phyloP scores from a whole-genome alignment of 2,888 invertebrate genomes.

The Noctua pronuba region DNA sequence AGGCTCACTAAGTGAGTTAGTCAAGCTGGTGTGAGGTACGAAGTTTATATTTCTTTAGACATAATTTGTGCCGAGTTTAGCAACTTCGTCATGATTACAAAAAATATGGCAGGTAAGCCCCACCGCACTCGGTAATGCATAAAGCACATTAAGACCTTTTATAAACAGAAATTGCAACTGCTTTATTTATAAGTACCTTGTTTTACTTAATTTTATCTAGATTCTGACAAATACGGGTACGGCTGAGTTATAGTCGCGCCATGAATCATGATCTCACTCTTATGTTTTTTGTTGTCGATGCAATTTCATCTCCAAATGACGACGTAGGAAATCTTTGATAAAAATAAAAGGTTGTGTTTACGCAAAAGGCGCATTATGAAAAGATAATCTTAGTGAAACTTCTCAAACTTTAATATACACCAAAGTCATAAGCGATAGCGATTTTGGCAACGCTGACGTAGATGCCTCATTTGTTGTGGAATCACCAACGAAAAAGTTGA shows the following conservation, averaged over 20 bases:
- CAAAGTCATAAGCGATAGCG: neutral
- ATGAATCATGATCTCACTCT: slow-evolving; percentile 9
- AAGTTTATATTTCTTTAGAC: slow-evolving; percentile 53
- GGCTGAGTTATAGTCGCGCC: slow-evolving; percentile 13
- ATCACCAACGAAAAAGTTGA: neutral
- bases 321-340: slow-evolving; percentile 20
- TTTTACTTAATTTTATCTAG: slow-evolving; percentile 56
- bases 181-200: slow-evolving; percentile 29
- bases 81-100: slow-evolving; percentile 63
- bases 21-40: slow-evolving; percentile 38
- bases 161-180: slow-evolving; percentile 39
- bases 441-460: neutral
- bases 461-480: slow-evolving; percentile 12
- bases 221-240: slow-evolving; percentile 46
- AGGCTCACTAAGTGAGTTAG: slow-evolving; percentile 27
- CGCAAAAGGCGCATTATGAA: neutral
- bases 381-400: slow-evolving; percentile 4
- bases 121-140: slow-evolving; percentile 4
- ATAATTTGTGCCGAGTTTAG: slow-evolving; percentile 52
- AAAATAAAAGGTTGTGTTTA: slow-evolving; percentile 11
- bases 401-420: neutral
- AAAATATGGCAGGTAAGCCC: slow-evolving; percentile 46
- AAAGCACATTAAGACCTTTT: slow-evolving; percentile 42
- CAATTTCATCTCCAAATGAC: slow-evolving; percentile 1
- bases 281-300: neutral